These are phyloP conservation scores for Bellardia pandia DNA, from an alignment of 2,888 invertebrate genomes.

Conservation along the genomic window DNA sequence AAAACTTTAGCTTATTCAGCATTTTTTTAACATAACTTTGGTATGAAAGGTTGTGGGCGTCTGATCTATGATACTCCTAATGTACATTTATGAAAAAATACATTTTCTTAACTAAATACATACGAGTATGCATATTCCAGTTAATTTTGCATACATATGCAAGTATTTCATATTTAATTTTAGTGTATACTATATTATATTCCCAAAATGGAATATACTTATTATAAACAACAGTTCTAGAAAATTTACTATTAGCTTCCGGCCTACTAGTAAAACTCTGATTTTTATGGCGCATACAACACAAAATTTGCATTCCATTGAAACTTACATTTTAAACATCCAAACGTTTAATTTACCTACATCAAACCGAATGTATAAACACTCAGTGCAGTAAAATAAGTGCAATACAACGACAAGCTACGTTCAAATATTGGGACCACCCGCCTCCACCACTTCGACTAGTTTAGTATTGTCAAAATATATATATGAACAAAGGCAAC, in stretches of 20 bases:
- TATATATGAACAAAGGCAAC: slow-evolving; percentile 38
- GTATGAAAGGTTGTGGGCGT: no score
- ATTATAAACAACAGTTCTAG: slow-evolving; percentile 23
- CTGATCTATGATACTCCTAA: no score
- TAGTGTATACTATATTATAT: no score
- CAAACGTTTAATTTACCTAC: background rate
- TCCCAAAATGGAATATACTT: no score
- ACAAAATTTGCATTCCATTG: slow-evolving; percentile 48
- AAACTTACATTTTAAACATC: background rate
- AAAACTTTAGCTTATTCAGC: no score
- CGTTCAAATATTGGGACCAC: background rate
- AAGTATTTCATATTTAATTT: no score
- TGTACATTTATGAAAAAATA: no score
- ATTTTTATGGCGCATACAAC: slow-evolving; percentile 28
- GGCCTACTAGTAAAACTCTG: slow-evolving; percentile 39
- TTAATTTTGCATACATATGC: no score
- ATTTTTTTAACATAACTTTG: no score
- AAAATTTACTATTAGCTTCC: slow-evolving; percentile 64
- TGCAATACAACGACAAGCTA: background rate
- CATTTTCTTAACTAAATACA: no score
- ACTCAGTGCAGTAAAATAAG: background rate
- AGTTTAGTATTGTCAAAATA: slow-evolving; percentile 51
- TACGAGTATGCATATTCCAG: no score
- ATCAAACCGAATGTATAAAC: background rate
- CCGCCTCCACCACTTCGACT: slow-evolving; percentile 1